Conservation (phyloP, 2,797 vertebrate species). For the Mormyrops boulengeri region DNA sequence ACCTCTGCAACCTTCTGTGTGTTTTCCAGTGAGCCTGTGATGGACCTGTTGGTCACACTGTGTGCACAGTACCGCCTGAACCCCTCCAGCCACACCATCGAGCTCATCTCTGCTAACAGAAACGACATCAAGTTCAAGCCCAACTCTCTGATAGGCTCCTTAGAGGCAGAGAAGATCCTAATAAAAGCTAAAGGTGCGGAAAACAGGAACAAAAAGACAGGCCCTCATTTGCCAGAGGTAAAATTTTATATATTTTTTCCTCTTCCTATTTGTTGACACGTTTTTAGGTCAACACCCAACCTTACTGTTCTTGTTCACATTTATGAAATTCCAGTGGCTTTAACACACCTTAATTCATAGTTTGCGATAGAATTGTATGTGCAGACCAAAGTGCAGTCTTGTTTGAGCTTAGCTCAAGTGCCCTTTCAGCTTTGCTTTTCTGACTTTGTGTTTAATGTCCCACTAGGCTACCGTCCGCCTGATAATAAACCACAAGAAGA, state of each 20-base stretch:
- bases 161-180: constrained; percentile 83
- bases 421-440: neutral
- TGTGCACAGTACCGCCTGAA: constrained; percentile 92
- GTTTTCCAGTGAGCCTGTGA: constrained; percentile 78
- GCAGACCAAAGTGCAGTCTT: neutral
- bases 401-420: neutral
- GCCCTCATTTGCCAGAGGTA: constrained; percentile 87
- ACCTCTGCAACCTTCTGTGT: neutral
- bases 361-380: neutral
- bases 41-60: constrained; percentile 88
- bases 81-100: constrained; percentile 85
- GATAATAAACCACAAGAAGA: constrained; percentile 91
- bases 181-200: constrained; percentile 81
- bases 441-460: neutral
- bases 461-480: constrained; percentile 86
- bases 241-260: neutral
- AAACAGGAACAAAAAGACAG: constrained; percentile 74
- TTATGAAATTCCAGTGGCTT: neutral
- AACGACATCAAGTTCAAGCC: constrained; percentile 86
- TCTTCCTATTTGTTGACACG: neutral
- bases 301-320: neutral
- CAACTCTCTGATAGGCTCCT: constrained; percentile 80
- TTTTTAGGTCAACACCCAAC: neutral
- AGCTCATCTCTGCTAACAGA: constrained; percentile 77
- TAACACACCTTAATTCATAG: neutral